Base-by-base conservation (phyloP, 2,113 vertebrate genomes). In the Sebastes fasciatus region DNA sequence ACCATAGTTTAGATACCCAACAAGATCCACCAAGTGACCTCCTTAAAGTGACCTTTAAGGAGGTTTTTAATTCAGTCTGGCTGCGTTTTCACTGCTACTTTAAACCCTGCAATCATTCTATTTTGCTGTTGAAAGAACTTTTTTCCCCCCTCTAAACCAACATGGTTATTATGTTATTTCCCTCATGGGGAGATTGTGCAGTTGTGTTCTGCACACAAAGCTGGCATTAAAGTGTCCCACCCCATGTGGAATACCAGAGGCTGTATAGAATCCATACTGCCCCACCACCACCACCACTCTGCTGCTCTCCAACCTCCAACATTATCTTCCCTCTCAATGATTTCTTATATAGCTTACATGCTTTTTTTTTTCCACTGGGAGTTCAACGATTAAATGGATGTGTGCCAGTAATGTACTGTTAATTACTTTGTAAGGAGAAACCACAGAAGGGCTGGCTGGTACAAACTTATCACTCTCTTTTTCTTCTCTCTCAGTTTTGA, bases 261-360 rank as follows among this genome's bases (percentile, higher is more conserved):
- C 91, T 85, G 86, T 93, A 94, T 90, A 75, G 88, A 93, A 86
- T 91, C 93, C 83, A 94, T 93, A 93, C 80, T 82, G 86, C 52
- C 86, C 89, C 86, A 60, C 81, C 77, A 34, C 34, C 34, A 34
- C 34, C 34, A 34, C 34, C 34, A 34, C 34, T 34, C 34, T 34
- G 34, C 54, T 58, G 86, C 84, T 84, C 85, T 34, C 67, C 71
- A 79, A 34, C 34, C 79, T 87, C 81, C 79, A 83, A 75, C 89
- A 85, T 86, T 55, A 86, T 90, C 88, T 49, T 77, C 71, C 77
- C 81, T 86, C 79, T 76, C 76, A 79, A 75, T 88, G 75, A 81
- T 91, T 90, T 86, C 86, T 86, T 80, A 85, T 80, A 85, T 76
- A 60, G 85, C 71, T 71, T 75, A 78, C 77, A 77, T 72, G 81